Evolutionary conservation across 2,113 vertebrate species (phyloP).

Genomic region (Ictalurus punctatus): DNA sequence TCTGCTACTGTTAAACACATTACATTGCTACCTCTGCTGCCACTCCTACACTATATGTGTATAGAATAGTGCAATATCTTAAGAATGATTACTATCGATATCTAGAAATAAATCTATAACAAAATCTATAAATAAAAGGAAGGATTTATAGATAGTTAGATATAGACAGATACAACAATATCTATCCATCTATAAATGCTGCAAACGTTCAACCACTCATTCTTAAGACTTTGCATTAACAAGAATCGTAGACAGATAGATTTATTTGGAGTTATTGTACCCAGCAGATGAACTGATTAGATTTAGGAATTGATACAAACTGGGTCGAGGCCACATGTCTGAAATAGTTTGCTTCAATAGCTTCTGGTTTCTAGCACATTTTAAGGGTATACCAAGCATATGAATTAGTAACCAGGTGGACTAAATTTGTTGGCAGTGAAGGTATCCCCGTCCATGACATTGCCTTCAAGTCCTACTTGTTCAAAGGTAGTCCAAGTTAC

Average conservation of each 20-base stretch:
- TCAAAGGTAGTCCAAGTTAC: neutral
- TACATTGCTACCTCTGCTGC: neutral
- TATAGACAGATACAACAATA: no score
- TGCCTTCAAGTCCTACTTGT: neutral
- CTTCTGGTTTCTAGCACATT: neutral
- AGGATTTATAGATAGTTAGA: no score
- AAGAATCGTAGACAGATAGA: neutral
- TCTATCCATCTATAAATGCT: neutral
- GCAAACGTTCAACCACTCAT: neutral
- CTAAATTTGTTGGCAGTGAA: neutral
- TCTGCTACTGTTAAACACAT: neutral
- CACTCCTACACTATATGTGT: no score
- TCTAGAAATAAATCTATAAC: no score
- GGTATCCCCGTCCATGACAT: neutral
- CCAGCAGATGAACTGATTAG: neutral
- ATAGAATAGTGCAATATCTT: no score
- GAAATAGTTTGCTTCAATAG: neutral
- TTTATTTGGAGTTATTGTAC: neutral
- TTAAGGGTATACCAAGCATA: neutral
- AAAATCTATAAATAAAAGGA: no score
- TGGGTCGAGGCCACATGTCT: neutral
- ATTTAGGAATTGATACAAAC: neutral
- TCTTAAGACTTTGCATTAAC: neutral
- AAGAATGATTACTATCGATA: no score
- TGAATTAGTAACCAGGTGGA: neutral